These are phyloP conservation scores for Mionectes olivaceus DNA, from an alignment of 2,797 vertebrate species.

Conservation along the genomic window DNA sequence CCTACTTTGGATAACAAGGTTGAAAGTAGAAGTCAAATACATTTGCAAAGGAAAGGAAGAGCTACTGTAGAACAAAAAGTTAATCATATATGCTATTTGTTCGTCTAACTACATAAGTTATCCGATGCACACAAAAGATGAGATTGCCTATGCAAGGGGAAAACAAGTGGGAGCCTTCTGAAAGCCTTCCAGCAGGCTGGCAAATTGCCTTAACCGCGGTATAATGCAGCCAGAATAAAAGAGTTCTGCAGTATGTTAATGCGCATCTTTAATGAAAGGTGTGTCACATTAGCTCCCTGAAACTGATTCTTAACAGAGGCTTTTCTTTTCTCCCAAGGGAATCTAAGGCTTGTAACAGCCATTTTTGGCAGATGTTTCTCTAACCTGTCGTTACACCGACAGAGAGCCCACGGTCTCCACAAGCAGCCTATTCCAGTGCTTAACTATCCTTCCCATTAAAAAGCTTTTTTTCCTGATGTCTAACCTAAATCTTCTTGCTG, in stretches of 20 bases:
- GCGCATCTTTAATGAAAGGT: background rate
- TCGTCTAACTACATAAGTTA: background rate
- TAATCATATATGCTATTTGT: background rate
- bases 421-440: background rate
- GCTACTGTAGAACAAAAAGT: background rate
- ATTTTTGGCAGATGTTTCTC: conserved; percentile 36
- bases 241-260: conserved; percentile 33
- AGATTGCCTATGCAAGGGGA: background rate
- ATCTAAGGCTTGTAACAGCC: background rate
- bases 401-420: rapidly evolving
- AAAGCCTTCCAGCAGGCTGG: conserved; percentile 34
- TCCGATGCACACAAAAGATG: background rate
- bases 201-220: background rate
- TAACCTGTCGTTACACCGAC: background rate
- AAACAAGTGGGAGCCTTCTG: background rate
- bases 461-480: background rate
- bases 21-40: background rate
- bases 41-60: background rate
- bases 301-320: conserved; percentile 16
- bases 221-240: conserved; percentile 34
- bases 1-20: background rate
- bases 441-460: background rate
- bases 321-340: conserved; percentile 7
- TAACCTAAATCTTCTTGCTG: conserved; percentile 25
- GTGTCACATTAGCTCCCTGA: background rate